Conservation (phyloP, 2,888 invertebrate species). For the Agrotis exclamationis region DNA sequence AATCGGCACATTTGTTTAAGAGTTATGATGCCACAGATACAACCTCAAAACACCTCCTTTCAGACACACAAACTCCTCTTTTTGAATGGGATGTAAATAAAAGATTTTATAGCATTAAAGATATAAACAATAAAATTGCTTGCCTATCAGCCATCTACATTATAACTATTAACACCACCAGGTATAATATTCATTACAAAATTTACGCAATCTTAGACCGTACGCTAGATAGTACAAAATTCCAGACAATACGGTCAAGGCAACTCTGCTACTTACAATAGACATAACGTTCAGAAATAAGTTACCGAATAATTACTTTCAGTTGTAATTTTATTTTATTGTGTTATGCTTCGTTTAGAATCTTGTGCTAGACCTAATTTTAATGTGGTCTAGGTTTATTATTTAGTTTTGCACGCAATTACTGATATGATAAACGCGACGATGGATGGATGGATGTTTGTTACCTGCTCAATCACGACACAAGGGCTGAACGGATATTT, state of each 20-base stretch:
- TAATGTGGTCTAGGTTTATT: conserved; percentile 27
- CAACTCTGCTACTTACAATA: conserved; percentile 22
- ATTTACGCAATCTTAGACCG: conserved; percentile 39
- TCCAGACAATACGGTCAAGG: conserved; percentile 66
- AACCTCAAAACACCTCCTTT: too few species aligned
- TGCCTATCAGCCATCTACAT: conserved; percentile 6
- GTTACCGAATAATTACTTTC: conserved; percentile 55
- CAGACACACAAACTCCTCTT: too few species aligned
- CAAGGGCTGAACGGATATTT: too few species aligned
- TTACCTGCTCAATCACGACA: too few species aligned
- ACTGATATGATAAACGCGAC: not conserved
- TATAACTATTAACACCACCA: conserved; percentile 16
- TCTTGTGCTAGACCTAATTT: conserved; percentile 19
- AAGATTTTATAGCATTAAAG: not conserved
- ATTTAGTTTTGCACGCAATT: conserved; percentile 22
- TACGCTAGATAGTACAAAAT: conserved; percentile 51
- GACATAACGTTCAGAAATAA: conserved; percentile 42
- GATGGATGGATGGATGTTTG: too few species aligned
- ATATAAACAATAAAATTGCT: not conserved
- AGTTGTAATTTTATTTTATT: conserved; percentile 35
- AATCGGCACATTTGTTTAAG: too few species aligned
- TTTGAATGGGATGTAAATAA: too few species aligned
- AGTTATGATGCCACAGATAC: too few species aligned
- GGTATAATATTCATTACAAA: conserved; percentile 31
- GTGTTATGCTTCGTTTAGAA: conserved; percentile 43